A percentile compares a stretch with the other conserved stretches of the same genome.
Evolutionary conservation across 1,140 invertebrate species (phyloP).

Genomic region (Ceratina japonica): DNA sequence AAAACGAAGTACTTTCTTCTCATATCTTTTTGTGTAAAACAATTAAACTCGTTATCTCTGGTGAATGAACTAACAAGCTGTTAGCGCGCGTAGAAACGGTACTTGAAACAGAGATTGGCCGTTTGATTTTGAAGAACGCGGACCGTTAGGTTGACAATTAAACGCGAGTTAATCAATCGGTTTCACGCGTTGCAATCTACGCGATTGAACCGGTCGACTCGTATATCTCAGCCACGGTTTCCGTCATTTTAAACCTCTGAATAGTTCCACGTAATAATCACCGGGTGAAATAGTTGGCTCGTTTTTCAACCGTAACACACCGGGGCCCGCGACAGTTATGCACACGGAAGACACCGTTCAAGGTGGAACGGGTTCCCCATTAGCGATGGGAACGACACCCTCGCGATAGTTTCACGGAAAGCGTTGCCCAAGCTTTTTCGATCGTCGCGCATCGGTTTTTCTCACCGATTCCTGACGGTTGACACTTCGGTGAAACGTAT

Average conservation of each 20-base stretch:
- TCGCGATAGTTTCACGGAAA: conserved; percentile 16
- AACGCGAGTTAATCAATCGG: conserved; percentile 41
- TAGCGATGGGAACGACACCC: conserved; percentile 40
- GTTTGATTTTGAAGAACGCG: too few species aligned
- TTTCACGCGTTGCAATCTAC: conserved; percentile 5
- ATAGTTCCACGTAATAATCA: conserved; percentile 50
- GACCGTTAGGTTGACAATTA: conserved; percentile 30
- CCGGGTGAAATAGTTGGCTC: conserved; percentile 41
- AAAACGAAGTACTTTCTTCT: too few species aligned
- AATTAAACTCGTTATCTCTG: too few species aligned
- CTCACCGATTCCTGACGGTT: neutral
- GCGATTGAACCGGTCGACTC: conserved; percentile 9
- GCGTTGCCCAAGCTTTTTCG: conserved; percentile 3
- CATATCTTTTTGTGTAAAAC: too few species aligned
- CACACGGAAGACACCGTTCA: conserved; percentile 60
- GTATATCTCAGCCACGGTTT: conserved; percentile 34
- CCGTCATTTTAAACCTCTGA: conserved; percentile 43
- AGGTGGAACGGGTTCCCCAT: conserved; percentile 38
- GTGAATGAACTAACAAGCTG: too few species aligned
- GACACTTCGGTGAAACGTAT: neutral
- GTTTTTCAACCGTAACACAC: conserved; percentile 50
- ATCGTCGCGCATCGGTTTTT: too few species aligned
- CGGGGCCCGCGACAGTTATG: conserved; percentile 55
- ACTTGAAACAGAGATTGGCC: neutral
- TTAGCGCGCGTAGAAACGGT: too few species aligned